These are phyloP conservation scores for Ophonus ardosiacus DNA, from an alignment of 2,888 invertebrate species.

Conservation along the genomic window DNA sequence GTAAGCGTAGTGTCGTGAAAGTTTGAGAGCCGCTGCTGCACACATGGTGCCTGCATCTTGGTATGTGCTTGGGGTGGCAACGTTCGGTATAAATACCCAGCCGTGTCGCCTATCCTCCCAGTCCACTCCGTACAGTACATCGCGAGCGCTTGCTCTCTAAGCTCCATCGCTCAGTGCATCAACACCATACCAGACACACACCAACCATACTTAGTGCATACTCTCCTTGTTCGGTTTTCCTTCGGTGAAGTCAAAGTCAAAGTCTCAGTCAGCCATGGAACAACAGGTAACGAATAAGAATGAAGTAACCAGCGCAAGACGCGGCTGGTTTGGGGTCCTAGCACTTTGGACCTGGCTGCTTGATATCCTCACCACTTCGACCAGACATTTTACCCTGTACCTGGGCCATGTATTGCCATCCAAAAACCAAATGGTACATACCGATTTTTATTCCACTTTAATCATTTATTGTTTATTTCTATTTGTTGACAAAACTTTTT, in stretches of 20 bases:
- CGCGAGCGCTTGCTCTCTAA: background rate
- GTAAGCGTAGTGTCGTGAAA: background rate
- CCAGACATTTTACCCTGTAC: conserved; percentile 56
- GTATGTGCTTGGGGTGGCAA: conserved; percentile 4
- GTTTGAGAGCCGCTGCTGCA: conserved; percentile 12
- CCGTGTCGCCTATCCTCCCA: background rate
- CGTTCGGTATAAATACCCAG: conserved; percentile 9
- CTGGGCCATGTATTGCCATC: conserved; percentile 54
- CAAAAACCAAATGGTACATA: conserved; percentile 34
- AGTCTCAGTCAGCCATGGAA: conserved; percentile 52
- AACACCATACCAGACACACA: background rate
- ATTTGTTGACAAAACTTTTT: background rate
- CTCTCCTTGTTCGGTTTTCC: background rate
- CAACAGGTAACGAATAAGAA: conserved; percentile 64
- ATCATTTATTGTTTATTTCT: background rate
- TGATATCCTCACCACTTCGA: conserved; percentile 52
- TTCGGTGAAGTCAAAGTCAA: background rate
- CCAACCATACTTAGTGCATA: conserved; percentile 10
- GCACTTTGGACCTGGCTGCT: conserved; percentile 61
- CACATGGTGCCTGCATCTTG: background rate
- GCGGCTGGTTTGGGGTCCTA: conserved; percentile 53
- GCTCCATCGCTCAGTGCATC: background rate
- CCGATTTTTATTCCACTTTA: background rate
- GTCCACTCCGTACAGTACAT: background rate
- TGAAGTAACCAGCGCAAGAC: conserved; percentile 1